A percentile compares a stretch with the other conserved stretches of the same genome.
These are phyloP conservation scores for Syngnathus rostellatus DNA, from an alignment of 2,797 vertebrate species.

Conservation along the genomic window DNA sequence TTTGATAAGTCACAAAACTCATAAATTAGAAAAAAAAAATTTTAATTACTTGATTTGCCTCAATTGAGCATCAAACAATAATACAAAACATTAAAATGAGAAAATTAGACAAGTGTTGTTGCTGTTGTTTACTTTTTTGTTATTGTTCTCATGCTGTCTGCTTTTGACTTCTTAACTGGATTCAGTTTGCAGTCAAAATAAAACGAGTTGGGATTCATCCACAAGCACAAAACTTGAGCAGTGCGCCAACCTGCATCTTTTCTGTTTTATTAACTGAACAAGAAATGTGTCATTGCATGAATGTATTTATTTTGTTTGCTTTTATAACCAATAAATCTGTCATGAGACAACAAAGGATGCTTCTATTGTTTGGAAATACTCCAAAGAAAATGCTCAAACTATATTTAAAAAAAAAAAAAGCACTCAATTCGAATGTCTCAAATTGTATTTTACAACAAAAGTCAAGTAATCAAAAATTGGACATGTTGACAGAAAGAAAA, in stretches of 20 bases:
- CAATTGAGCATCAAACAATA: neutral
- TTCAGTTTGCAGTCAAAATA: neutral
- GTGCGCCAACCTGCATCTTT: neutral
- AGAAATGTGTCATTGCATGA: slow-evolving; percentile 45
- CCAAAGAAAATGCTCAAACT: neutral
- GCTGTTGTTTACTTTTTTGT: neutral
- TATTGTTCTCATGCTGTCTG: neutral
- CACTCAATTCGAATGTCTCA: neutral
- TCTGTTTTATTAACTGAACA: slow-evolving; percentile 11
- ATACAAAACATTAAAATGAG: neutral
- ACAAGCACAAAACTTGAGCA: slow-evolving; percentile 3
- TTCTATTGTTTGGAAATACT: slow-evolving; percentile 23
- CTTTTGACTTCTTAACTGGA: neutral
- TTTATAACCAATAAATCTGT: slow-evolving; percentile 74
- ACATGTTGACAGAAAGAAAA: neutral
- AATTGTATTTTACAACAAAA: neutral
- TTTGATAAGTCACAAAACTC: no score
- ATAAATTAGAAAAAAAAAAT: no score
- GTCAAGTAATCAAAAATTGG: no score
- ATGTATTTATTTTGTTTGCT: slow-evolving; percentile 72
- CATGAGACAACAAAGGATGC: slow-evolving; percentile 34
- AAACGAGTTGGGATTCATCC: neutral
- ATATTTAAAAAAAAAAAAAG: neutral
- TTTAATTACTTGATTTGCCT: neutral
- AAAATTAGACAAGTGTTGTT: neutral